Evolutionary conservation across 1,140 invertebrate genomes (phyloP).

Genomic region (Epicauta chinensis): DNA sequence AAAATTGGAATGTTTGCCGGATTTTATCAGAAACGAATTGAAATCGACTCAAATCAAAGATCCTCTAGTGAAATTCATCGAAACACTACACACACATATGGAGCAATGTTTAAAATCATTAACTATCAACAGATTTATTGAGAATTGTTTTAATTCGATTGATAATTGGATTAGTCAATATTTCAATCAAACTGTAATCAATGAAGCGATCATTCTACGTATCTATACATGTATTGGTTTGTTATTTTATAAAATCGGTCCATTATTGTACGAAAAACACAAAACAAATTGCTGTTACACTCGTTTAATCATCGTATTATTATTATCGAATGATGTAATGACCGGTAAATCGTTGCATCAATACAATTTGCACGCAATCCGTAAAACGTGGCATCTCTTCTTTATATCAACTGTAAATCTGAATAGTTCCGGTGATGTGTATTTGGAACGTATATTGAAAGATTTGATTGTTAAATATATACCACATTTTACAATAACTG

Average conservation of each 20-base stretch:
- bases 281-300: slow-evolving; percentile 29
- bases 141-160: slow-evolving; percentile 29
- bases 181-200: slow-evolving; percentile 22
- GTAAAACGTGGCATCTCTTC: slow-evolving; percentile 36
- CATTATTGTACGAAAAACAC: slow-evolving; percentile 32
- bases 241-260: slow-evolving; percentile 30
- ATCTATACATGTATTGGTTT: slow-evolving; percentile 30
- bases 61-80: slow-evolving; percentile 27
- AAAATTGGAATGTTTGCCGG: slow-evolving; percentile 27
- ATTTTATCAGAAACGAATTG: slow-evolving; percentile 20
- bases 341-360: slow-evolving; percentile 26
- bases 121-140: slow-evolving; percentile 24
- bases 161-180: slow-evolving; percentile 26
- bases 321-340: slow-evolving; percentile 35
- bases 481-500: slow-evolving; percentile 29
- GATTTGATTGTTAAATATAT: slow-evolving; percentile 36
- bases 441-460: slow-evolving; percentile 32
- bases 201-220: slow-evolving; percentile 25
- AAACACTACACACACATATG: slow-evolving; percentile 4
- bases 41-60: slow-evolving; percentile 8
- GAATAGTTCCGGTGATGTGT: slow-evolving; percentile 28
- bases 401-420: slow-evolving; percentile 30
- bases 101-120: slow-evolving; percentile 17
- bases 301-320: slow-evolving; percentile 26
- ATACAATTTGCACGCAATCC: slow-evolving; percentile 29